Conservation (phyloP, 2,797 vertebrate species). For the Sciurus vulgaris region DNA sequence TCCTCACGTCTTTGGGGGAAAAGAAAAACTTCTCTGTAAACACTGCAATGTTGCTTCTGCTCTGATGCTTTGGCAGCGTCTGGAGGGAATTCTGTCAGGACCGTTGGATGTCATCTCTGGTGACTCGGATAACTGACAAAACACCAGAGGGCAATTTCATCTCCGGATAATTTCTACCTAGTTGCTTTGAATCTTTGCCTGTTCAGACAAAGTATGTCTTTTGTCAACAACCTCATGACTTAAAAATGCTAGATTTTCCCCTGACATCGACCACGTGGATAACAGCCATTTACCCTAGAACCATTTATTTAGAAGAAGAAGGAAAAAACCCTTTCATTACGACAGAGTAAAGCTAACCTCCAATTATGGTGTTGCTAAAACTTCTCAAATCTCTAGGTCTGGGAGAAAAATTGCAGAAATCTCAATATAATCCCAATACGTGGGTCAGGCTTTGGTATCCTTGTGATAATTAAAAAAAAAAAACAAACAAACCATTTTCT, state of each 20-base stretch:
- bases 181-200: not conserved
- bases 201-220: accelerated
- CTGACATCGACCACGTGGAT: not conserved
- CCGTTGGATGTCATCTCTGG: accelerated
- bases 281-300: not conserved
- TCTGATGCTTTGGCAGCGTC: not conserved
- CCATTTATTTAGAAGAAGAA: not conserved
- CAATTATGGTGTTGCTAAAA: no score
- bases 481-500: no score
- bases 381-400: not conserved
- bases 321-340: not conserved
- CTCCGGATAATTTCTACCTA: not conserved
- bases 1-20: not conserved
- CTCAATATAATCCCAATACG: not conserved
- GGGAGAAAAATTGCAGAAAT: not conserved
- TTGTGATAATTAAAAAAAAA: not conserved
- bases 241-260: not conserved
- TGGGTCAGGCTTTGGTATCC: accelerated
- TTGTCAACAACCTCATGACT: not conserved
- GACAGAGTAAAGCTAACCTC: not conserved
- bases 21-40: no score
- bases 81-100: not conserved
- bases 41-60: accelerated
- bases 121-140: no score
- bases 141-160: not conserved